phyloP scores from a whole-genome alignment of 2,113 vertebrate species.

The Alexandromys fortis region DNA sequence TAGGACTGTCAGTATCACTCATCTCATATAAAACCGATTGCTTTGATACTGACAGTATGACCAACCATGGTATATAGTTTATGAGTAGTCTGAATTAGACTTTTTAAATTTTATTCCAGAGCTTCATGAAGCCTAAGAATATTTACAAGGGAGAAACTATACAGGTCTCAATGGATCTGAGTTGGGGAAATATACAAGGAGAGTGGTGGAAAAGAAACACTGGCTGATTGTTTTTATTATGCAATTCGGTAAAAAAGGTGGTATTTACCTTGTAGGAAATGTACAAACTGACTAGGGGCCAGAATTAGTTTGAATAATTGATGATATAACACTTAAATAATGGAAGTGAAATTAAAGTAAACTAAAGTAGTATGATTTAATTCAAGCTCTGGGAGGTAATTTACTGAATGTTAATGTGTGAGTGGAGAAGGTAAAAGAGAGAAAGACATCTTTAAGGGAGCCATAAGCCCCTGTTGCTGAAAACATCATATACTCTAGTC shows the following conservation, averaged over 20 bases:
- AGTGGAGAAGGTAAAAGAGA: not conserved
- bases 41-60: not conserved
- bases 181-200: not conserved
- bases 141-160: not conserved
- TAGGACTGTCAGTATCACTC: not conserved
- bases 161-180: not conserved
- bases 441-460: not conserved
- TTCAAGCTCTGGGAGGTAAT: conserved; percentile 32
- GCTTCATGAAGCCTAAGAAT: not conserved
- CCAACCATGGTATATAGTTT: not conserved
- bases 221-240: not conserved
- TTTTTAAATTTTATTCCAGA: not conserved
- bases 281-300: not conserved
- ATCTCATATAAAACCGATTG: not conserved
- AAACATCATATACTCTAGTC: not conserved
- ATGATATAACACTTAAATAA: not conserved
- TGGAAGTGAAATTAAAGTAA: not conserved
- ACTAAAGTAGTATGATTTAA: not conserved
- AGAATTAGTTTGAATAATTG: conserved; percentile 41
- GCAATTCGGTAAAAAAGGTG: not conserved
- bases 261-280: not conserved
- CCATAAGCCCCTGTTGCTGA: not conserved
- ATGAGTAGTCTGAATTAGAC: not conserved
- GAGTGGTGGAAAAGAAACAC: not conserved
- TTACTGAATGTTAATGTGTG: not conserved